Evolutionary conservation across 2,888 invertebrate species (phyloP).

Genomic region (Zele albiditarsus): DNA sequence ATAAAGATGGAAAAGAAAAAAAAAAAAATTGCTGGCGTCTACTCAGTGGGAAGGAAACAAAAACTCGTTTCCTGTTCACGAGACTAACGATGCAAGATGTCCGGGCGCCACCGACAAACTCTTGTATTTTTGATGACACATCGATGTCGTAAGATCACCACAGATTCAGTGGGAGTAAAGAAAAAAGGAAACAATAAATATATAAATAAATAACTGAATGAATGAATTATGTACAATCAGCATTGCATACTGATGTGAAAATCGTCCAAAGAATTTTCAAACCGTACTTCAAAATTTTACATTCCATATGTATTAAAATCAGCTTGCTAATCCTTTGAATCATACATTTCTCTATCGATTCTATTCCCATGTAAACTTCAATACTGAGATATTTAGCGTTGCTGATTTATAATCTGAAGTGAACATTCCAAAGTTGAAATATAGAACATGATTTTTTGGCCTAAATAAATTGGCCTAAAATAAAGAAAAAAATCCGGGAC

Average conservation of each 20-base stretch:
- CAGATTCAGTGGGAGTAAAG: neutral
- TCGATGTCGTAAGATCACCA: slow-evolving; percentile 12
- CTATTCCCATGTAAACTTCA: too few relatives aligned
- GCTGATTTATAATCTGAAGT: too few relatives aligned
- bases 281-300: too few relatives aligned
- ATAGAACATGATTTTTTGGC: too few relatives aligned
- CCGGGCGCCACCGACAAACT: slow-evolving; percentile 32
- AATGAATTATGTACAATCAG: neutral
- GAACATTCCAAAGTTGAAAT: too few relatives aligned
- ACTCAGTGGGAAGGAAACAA: slow-evolving; percentile 24
- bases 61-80: slow-evolving; percentile 38
- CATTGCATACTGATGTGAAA: neutral
- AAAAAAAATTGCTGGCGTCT: slow-evolving; percentile 1
- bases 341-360: too few relatives aligned
- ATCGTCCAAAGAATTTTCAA: neutral
- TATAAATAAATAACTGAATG: neutral
- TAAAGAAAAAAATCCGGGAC: too few relatives aligned
- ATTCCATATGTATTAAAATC: too few relatives aligned
- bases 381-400: too few relatives aligned
- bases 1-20: slow-evolving; percentile 14
- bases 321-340: too few relatives aligned
- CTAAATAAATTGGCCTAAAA: too few relatives aligned
- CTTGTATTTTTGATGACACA: slow-evolving; percentile 39
- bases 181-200: neutral
- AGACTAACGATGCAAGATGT: slow-evolving; percentile 42